Evolutionary conservation across 2,888 invertebrate genomes (phyloP).

Genomic region (Orchesella flavescens): DNA sequence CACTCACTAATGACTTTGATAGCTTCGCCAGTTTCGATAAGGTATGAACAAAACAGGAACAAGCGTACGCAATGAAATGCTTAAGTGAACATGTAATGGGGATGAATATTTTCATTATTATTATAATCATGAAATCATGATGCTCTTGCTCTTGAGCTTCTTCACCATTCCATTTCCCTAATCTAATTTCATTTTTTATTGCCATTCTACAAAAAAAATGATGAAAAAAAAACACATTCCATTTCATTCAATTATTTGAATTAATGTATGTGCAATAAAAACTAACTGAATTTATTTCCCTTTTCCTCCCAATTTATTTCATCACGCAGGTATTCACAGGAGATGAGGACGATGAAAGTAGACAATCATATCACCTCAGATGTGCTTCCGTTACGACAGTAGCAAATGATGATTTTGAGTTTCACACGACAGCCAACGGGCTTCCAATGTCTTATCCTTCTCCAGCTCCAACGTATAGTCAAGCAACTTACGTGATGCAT

Average conservation of each 20-base stretch:
- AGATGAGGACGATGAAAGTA: constrained; percentile 66
- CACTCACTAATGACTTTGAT: constrained; percentile 65
- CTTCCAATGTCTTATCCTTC: constrained; percentile 38
- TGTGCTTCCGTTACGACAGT: constrained; percentile 67
- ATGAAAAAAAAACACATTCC: no score
- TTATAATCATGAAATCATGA: no score
- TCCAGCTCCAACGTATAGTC: constrained; percentile 52
- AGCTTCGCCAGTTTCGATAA: constrained; percentile 65
- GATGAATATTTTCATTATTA: no score
- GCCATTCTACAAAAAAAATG: no score
- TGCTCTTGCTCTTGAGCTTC: no score
- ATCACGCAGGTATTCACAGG: constrained; percentile 55
- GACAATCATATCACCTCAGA: constrained; percentile 64
- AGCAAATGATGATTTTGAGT: constrained; percentile 67
- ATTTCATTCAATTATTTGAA: no score
- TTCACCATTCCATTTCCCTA: no score
- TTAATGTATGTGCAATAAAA: no score
- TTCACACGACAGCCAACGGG: constrained; percentile 53
- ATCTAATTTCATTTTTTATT: no score
- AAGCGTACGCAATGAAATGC: no score
- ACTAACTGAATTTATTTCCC: background rate
- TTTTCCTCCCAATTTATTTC: constrained; percentile 3
- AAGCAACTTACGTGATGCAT: constrained; percentile 59
- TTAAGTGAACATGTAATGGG: no score
- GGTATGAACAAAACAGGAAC: constrained; percentile 23